Evolutionary conservation across 1,140 invertebrate species (phyloP), one percentile per base, ranked within the genome.

Genomic region (Ostrea edulis): DNA sequence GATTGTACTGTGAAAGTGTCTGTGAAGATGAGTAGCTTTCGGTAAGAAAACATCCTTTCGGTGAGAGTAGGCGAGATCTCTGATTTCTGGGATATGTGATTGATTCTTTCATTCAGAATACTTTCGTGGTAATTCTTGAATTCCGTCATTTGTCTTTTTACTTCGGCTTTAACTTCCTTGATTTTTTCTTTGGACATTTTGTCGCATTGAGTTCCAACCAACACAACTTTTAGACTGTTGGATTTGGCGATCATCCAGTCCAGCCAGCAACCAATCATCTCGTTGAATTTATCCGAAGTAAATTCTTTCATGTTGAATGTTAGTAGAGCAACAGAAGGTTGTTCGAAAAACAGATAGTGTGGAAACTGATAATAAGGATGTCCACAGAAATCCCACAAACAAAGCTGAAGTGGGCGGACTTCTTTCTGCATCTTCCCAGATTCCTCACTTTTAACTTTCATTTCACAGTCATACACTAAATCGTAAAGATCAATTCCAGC

Each of bases 221-320:
- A 86, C 5, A 95, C 54, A 2, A 93, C 91, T 8, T 92, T 91
- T 11, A 94, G 82, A 77, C 92, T 93, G 87, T 95, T 94, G 44
- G 90, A 93, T 87, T 93, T 93, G 5, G 93, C 91, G 29, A 94
- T 92, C 92, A 95, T 93, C 93, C 93, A 94, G 82, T 94, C 93
- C 81, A 95, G 92, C 93, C 93, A 95, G 0, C 89, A 92, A 3
- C 93, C 93, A 17, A 95, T 91, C 84, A 92, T 88, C 17, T 93
- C 90, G 5, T 92, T 62, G 85, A 95, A 95, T 8, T 89, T 87
- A 8, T 90, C 89, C 0, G 87, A 55, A 25, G 68, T 88, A 88
- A 94, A 95, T 11, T 92, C 91, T n/a, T 92, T 87, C 92, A 94
- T 91, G 88, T 93, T 93, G 90, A 95, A 95, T 1, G 93, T 93